phyloP scores from a whole-genome alignment of 1,140 invertebrate species.

The Drosophila rhopaloa region DNA sequence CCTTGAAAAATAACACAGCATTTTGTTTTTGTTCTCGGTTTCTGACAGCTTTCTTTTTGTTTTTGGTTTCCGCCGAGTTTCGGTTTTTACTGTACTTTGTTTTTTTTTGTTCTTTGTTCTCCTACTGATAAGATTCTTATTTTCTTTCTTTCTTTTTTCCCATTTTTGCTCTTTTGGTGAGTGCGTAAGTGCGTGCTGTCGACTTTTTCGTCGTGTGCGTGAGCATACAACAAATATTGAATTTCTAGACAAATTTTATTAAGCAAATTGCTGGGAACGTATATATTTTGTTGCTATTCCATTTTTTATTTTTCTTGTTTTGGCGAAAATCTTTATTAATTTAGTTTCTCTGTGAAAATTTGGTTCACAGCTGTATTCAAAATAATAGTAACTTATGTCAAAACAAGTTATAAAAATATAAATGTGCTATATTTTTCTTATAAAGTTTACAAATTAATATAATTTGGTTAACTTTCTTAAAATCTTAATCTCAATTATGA shows the following conservation, averaged over 20 bases:
- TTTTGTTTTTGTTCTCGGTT: slow-evolving; percentile 35
- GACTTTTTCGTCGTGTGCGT: not conserved
- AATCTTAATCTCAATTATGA: no score
- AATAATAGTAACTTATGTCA: not conserved
- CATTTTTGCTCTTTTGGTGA: slow-evolving; percentile 35
- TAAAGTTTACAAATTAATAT: no score
- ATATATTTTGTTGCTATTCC: slow-evolving; percentile 25
- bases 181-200: slow-evolving; percentile 44
- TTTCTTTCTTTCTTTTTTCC: slow-evolving; percentile 56
- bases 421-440: no score
- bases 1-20: slow-evolving; percentile 66
- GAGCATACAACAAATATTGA: slow-evolving; percentile 44
- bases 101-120: slow-evolving; percentile 21
- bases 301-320: slow-evolving; percentile 7
- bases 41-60: slow-evolving; percentile 42
- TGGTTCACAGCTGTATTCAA: not conserved
- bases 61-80: slow-evolving; percentile 22
- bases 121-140: slow-evolving; percentile 68
- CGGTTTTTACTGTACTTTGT: slow-evolving; percentile 53
- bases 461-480: no score
- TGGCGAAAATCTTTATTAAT: slow-evolving; percentile 26
- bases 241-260: slow-evolving; percentile 49
- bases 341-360: not conserved
- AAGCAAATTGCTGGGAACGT: slow-evolving; percentile 31
- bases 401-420: no score